phyloP scores from a whole-genome alignment of 37 sponge, comb jelly and placozoan species.

The Spongilla lacustris region DNA sequence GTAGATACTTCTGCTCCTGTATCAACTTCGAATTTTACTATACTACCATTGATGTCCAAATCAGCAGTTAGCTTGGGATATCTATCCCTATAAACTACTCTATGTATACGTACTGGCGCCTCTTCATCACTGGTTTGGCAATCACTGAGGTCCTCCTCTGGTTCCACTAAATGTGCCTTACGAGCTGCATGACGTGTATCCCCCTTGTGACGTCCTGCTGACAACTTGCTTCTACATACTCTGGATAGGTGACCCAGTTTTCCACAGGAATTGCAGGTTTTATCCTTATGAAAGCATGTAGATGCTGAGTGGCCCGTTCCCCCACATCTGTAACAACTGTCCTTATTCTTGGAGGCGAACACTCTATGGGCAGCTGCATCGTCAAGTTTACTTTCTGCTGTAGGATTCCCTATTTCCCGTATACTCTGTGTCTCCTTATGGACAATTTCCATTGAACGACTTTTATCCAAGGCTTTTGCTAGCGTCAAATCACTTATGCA shows the following conservation, averaged over 20 bases:
- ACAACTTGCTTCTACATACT: background rate
- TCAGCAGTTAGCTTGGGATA: too few relatives aligned
- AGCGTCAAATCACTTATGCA: background rate
- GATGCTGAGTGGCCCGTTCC: background rate
- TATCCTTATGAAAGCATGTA: too few relatives aligned
- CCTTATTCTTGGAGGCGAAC: background rate
- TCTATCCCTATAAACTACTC: background rate
- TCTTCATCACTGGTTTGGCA: background rate
- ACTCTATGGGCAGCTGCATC: background rate
- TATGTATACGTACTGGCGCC: background rate
- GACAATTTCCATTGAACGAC: too few relatives aligned
- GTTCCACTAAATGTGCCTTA: background rate
- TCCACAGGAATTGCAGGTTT: too few relatives aligned
- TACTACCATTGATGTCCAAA: background rate
- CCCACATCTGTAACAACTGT: constrained; percentile 15
- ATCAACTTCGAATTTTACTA: constrained; percentile 3
- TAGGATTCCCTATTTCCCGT: too few relatives aligned
- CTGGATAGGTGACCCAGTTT: background rate
- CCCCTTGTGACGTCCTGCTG: too few relatives aligned
- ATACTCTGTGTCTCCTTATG: background rate
- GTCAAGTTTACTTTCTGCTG: background rate
- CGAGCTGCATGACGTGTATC: too few relatives aligned
- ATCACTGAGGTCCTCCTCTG: background rate
- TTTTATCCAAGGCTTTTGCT: background rate
- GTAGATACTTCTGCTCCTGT: constrained; percentile 15